Conservation (phyloP, 2,113 vertebrate species). For the Accipiter virgatus region DNA sequence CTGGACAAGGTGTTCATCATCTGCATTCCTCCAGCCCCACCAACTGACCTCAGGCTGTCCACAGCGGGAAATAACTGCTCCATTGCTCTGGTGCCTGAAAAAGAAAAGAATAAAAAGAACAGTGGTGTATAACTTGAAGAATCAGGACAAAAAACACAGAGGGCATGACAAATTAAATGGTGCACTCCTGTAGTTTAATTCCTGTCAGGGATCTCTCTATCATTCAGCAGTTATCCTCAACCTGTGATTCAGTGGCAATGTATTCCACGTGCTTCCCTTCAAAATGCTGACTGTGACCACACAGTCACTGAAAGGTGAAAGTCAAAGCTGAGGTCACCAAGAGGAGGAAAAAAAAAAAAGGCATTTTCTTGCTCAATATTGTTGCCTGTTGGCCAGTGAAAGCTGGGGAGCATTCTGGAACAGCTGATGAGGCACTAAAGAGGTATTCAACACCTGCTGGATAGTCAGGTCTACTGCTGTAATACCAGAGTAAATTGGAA, state of each 20-base stretch:
- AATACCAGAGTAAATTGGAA: not conserved
- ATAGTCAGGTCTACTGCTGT: not conserved
- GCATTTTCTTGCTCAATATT: not conserved
- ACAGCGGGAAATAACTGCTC: slow-evolving; percentile 94
- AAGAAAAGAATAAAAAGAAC: not conserved
- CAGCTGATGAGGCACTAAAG: not conserved
- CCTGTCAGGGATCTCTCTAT: fast-evolving
- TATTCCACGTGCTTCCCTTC: not conserved
- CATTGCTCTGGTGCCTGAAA: slow-evolving; percentile 89
- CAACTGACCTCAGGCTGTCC: slow-evolving; percentile 98
- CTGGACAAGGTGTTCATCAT: slow-evolving; percentile 94
- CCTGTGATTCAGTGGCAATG: not conserved
- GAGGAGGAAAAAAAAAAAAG: not conserved
- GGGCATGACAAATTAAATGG: not conserved
- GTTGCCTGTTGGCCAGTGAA: not conserved
- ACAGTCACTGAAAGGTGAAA: not conserved
- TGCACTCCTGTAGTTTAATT: not conserved
- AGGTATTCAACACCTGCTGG: not conserved
- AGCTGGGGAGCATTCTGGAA: not conserved
- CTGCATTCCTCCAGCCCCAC: slow-evolving; percentile 98
- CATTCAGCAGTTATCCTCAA: not conserved
- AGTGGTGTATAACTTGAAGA: not conserved
- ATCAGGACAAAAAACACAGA: not conserved
- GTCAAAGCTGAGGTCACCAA: not conserved
- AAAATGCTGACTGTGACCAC: not conserved